Evolutionary conservation across 2,797 vertebrate genomes (phyloP).

Genomic region (Eulemur rubriventer): DNA sequence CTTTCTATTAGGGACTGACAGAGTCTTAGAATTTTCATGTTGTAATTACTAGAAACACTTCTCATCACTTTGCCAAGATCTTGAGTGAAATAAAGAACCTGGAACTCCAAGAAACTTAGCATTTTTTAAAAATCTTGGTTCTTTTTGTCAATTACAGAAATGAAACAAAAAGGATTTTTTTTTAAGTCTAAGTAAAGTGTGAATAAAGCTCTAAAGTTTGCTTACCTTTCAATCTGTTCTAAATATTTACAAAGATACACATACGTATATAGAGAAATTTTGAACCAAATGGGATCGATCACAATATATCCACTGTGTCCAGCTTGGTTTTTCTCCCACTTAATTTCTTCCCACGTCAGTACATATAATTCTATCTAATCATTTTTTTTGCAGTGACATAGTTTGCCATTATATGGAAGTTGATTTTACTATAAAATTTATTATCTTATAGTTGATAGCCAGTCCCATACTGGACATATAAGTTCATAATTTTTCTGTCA

Average conservation of each 20-base stretch:
- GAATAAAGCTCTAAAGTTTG: not conserved
- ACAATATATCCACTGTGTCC: not conserved
- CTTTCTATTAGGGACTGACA: not conserved
- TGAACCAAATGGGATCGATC: not conserved
- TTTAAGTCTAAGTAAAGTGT: not conserved
- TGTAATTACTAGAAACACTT: not conserved
- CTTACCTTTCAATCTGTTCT: not conserved
- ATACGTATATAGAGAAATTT: not conserved
- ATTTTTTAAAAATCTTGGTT: not conserved
- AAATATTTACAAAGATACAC: not conserved
- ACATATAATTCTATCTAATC: not conserved
- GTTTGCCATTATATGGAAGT: not conserved
- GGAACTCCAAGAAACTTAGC: not conserved
- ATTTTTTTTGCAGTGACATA: not conserved
- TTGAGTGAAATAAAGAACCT: not conserved
- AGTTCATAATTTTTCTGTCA: not conserved
- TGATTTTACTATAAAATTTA: not conserved
- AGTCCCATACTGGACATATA: not conserved
- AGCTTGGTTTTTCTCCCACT: not conserved
- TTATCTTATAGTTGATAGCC: not conserved
- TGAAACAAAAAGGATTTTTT: not conserved
- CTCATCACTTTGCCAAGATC: not conserved
- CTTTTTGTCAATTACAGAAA: slow-evolving; percentile 46
- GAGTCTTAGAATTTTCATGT: not conserved
- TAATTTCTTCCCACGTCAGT: not conserved